Conservation (phyloP, 2,888 invertebrate species). For the Andrena marginata region DNA sequence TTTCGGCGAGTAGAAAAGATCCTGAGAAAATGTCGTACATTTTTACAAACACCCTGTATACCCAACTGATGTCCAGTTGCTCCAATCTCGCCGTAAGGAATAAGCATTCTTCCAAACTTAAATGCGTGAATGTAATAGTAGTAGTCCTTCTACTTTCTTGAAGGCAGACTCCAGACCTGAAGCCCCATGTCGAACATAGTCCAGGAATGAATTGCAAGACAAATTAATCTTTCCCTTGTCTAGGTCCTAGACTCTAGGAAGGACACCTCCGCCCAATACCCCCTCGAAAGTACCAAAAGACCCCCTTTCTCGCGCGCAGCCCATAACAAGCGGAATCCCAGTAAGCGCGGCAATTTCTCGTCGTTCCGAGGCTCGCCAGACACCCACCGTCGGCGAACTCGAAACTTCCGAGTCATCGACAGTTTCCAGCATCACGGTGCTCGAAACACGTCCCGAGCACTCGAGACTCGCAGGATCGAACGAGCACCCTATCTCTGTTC, state of each 20-base stretch:
- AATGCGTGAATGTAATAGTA: too few species aligned
- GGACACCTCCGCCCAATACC: background rate
- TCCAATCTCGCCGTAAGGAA: too few species aligned
- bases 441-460: conserved; percentile 53
- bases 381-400: background rate
- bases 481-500: conserved; percentile 42
- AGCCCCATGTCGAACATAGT: background rate
- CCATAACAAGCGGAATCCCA: conserved; percentile 5
- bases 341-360: background rate
- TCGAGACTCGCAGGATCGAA: conserved; percentile 25
- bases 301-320: background rate
- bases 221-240: background rate
- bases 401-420: conserved; percentile 44
- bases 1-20: too few species aligned
- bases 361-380: background rate
- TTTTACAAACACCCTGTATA: too few species aligned
- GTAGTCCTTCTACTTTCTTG: too few species aligned
- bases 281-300: conserved; percentile 2
- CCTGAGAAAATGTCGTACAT: too few species aligned
- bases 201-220: background rate
- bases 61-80: too few species aligned
- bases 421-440: conserved; percentile 21
- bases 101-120: too few species aligned
- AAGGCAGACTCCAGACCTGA: background rate
- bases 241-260: background rate